A percentile compares a stretch with the other conserved stretches of the same genome.
phyloP scores from a whole-genome alignment of 2,797 vertebrate species.

The Percopsis omiscomaycus region DNA sequence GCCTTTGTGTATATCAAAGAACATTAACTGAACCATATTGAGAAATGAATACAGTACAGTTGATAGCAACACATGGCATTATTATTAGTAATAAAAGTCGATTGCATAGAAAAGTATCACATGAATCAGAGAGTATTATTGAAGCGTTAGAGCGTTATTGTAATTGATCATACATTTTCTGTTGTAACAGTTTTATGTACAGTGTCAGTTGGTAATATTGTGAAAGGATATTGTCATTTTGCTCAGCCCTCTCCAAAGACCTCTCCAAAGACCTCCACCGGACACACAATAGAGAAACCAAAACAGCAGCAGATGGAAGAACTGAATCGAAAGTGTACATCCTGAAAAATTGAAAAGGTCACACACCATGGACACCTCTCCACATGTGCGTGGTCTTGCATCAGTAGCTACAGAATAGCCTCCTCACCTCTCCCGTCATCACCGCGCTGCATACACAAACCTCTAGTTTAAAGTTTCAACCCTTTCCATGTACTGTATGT shows the following conservation, averaged over 20 bases:
- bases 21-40: background rate
- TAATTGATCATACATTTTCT: constrained; percentile 7
- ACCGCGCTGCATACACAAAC: background rate
- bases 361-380: constrained; percentile 35
- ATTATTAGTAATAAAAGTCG: no score
- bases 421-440: background rate
- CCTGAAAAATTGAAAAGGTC: constrained; percentile 54
- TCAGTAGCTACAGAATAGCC: constrained; percentile 34
- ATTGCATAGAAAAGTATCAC: no score
- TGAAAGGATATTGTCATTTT: background rate
- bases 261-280: background rate
- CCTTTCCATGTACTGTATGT: constrained; percentile 33
- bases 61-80: no score
- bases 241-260: constrained; percentile 15
- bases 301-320: constrained; percentile 27
- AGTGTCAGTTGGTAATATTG: background rate
- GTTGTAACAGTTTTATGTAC: background rate
- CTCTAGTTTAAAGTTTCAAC: constrained; percentile 40
- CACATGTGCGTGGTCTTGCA: constrained; percentile 38
- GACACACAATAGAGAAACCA: constrained; percentile 18
- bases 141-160: no score
- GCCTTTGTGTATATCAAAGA: background rate
- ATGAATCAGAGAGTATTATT: no score
- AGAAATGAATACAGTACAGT: constrained; percentile 12
- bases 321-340: constrained; percentile 24